phyloP scores from a whole-genome alignment of 2,113 vertebrate genomes.

The Camelus bactrianus region DNA sequence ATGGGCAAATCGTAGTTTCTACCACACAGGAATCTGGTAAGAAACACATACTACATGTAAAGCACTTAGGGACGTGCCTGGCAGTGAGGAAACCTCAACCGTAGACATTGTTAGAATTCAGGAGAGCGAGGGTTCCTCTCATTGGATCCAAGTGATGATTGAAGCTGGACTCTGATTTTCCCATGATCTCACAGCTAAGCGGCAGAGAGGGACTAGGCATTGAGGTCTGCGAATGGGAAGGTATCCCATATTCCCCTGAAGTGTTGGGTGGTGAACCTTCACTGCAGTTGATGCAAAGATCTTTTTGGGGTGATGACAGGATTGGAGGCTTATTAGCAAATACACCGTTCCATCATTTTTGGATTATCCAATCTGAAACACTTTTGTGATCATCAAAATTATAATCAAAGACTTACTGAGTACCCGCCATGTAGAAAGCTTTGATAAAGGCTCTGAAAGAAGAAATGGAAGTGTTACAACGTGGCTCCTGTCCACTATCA shows the following conservation, averaged over 20 bases:
- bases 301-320: accelerated
- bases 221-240: accelerated
- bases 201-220: background rate
- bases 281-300: background rate
- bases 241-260: background rate
- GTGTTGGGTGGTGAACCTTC: background rate
- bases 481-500: background rate
- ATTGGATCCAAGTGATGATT: background rate
- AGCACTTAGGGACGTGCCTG: background rate
- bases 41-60: background rate
- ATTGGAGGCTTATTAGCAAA: background rate
- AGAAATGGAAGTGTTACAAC: background rate
- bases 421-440: background rate
- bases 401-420: background rate
- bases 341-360: background rate
- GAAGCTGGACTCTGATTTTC: background rate
- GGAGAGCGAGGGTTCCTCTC: background rate
- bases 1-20: background rate
- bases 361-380: background rate
- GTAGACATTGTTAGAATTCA: background rate
- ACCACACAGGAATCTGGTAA: background rate
- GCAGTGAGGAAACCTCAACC: background rate
- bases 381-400: background rate
- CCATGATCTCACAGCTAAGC: background rate
- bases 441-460: background rate